Evolutionary conservation across 2,797 vertebrate species (phyloP).

Genomic region (Chiroxiphia lanceolata): DNA sequence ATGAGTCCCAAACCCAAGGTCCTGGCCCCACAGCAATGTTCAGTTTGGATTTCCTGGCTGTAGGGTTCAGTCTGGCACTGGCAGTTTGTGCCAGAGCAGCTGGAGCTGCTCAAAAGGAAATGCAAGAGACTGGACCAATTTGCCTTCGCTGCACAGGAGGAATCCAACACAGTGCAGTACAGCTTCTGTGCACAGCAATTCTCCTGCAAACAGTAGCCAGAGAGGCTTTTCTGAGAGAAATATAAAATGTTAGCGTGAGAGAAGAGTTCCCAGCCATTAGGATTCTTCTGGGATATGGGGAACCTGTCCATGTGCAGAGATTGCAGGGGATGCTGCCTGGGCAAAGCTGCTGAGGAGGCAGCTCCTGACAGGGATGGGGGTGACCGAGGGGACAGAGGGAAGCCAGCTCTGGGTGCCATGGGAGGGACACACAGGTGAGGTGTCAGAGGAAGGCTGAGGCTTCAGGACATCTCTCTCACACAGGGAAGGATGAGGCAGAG

Average conservation of each 20-base stretch:
- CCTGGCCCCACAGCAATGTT: slow-evolving; percentile 25
- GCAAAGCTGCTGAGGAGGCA: not conserved
- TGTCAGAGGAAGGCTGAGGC: not conserved
- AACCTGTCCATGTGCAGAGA: not conserved
- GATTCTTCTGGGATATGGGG: not conserved
- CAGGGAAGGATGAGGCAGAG: not conserved
- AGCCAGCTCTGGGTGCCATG: not conserved
- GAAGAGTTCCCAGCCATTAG: not conserved
- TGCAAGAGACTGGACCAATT: not conserved
- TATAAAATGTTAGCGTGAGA: not conserved
- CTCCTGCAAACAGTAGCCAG: not conserved
- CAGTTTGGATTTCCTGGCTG: slow-evolving; percentile 43
- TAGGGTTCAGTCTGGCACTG: slow-evolving; percentile 1
- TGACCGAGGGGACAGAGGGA: not conserved
- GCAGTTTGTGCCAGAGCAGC: slow-evolving; percentile 14
- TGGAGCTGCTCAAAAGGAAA: slow-evolving; percentile 17
- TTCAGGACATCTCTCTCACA: not conserved
- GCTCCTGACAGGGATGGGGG: accelerated
- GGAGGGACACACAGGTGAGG: not conserved
- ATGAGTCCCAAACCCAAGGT: slow-evolving; percentile 50
- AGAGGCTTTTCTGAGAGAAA: not conserved
- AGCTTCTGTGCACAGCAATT: not conserved
- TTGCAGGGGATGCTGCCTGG: not conserved
- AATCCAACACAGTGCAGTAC: not conserved
- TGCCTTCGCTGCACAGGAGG: slow-evolving; percentile 1